Base-by-base conservation (phyloP, 2,797 vertebrate genomes). In the Centropyge bicolor region DNA sequence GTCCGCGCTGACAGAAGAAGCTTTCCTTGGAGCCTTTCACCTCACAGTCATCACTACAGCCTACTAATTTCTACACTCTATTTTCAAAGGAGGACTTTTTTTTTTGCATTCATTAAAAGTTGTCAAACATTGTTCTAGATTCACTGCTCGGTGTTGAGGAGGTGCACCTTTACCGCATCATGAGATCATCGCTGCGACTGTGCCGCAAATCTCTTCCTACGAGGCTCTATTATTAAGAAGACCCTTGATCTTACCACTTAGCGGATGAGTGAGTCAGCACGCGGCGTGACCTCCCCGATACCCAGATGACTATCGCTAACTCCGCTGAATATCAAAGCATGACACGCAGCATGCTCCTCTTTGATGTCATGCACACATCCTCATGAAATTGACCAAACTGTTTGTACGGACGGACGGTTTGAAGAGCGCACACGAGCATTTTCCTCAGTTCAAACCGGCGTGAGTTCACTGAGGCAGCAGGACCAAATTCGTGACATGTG, bases 231-330 rank as follows among this genome's bases (percentile, higher is more conserved):
- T 41, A 63, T 76, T 56, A 70, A 71, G 54, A 65, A 20, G 73
- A 79, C 76, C 67, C 73, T 73, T 82, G 86, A 86, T 82, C 81
- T 82, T 38, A 68, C 22, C 78, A 78, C 56, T 86, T 70, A 76
- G 67, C 24, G 38, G 61, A 72, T 49, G 82, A 80, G 75, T 81
- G 78, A 85, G 70, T 70, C 75, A 68, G 84, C 70, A 59, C 3
- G 36, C 61, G 22, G 31, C 3, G 27, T 68, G 80, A 80, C 70
- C 76, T 71, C 63, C 31, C 38, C 10, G 55, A 74, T 72, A 41
- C 84, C 55, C 60, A n/a, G 74, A 74, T 74, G 74, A 73, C 64
- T 57, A 54, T 77, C 66, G 55, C 55, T 8, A 72, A 60, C n/a
- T 57, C 69, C 20, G 79, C 31, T 72, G 85, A 82, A 86, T 74